phyloP scores from a whole-genome alignment of 2,797 vertebrate species.

The Crypturellus tataupa region DNA sequence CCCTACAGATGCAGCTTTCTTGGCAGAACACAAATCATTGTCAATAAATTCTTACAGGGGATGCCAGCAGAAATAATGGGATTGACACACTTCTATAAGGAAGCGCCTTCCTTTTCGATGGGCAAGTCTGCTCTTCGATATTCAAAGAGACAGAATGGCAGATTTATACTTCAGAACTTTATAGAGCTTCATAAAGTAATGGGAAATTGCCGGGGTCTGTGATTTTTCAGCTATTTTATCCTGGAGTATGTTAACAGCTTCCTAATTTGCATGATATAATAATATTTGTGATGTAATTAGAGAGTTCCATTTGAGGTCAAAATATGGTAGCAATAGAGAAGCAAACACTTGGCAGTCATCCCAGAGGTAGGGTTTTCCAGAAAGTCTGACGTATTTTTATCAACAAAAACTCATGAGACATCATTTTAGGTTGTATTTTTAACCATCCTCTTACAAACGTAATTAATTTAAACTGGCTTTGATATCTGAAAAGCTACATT shows the following conservation, averaged over 20 bases:
- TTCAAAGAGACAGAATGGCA: background rate
- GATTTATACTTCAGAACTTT: slow-evolving; percentile 6
- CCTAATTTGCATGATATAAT: slow-evolving; percentile 64
- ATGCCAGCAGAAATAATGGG: slow-evolving; percentile 34
- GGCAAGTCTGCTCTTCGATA: slow-evolving; percentile 18
- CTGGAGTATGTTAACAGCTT: slow-evolving; percentile 48
- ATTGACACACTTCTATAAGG: slow-evolving; percentile 38
- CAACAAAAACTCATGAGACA: slow-evolving; percentile 3
- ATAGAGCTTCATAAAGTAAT: background rate
- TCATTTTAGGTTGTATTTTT: slow-evolving; percentile 28
- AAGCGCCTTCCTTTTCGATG: slow-evolving; percentile 11
- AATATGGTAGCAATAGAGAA: slow-evolving; percentile 74
- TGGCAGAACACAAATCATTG: slow-evolving; percentile 55
- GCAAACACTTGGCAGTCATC: slow-evolving; percentile 65
- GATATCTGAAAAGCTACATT: slow-evolving; percentile 3
- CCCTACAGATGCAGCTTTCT: slow-evolving; percentile 66
- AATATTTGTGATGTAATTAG: slow-evolving; percentile 68
- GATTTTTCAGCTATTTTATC: slow-evolving; percentile 47
- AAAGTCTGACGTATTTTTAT: slow-evolving; percentile 52
- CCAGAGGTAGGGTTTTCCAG: slow-evolving; percentile 59
- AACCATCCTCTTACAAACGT: background rate
- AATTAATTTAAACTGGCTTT: background rate
- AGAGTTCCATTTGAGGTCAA: slow-evolving; percentile 73
- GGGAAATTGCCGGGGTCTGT: slow-evolving; percentile 9
- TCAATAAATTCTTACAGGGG: slow-evolving; percentile 56